A percentile compares a stretch with the other conserved stretches of the same genome.
Evolutionary conservation across 2,797 vertebrate species (phyloP).

Genomic region (Pseudochaenichthys georgianus): DNA sequence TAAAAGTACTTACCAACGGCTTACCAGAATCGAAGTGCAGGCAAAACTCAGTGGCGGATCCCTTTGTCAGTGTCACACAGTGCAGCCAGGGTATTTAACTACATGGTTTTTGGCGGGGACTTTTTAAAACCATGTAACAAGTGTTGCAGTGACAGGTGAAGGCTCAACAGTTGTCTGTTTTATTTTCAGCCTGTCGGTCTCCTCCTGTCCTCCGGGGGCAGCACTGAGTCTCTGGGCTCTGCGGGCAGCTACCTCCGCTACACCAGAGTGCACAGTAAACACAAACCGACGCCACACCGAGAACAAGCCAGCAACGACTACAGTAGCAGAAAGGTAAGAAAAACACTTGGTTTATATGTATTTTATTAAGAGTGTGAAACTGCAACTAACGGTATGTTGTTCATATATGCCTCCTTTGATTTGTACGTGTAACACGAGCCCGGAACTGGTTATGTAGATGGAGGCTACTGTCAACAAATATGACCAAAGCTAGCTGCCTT

Average conservation of each 20-base stretch:
- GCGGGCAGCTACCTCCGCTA: neutral
- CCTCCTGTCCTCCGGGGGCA: slow-evolving; percentile 68
- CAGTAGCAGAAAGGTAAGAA: slow-evolving; percentile 46
- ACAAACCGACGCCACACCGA: slow-evolving; percentile 5
- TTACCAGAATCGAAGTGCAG: slow-evolving; percentile 46
- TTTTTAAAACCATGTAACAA: slow-evolving; percentile 40
- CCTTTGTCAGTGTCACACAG: slow-evolving; percentile 7
- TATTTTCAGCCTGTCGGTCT: slow-evolving; percentile 3
- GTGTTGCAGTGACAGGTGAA: slow-evolving; percentile 46
- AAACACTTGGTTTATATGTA: rapidly evolving
- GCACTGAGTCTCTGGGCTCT: neutral
- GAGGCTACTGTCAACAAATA: neutral
- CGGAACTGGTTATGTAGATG: neutral
- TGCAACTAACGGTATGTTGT: rapidly evolving
- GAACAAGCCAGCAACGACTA: neutral
- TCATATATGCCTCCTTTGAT: neutral
- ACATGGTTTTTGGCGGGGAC: slow-evolving; percentile 35
- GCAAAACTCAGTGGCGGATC: slow-evolving; percentile 16
- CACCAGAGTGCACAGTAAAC: slow-evolving; percentile 52
- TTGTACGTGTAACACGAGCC: neutral
- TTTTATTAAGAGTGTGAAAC: rapidly evolving
- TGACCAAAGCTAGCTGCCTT: neutral
- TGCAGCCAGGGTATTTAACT: neutral
- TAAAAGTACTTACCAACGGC: neutral
- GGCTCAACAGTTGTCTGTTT: slow-evolving; percentile 28